Base-by-base conservation (phyloP, 2,797 vertebrate species). In the Craterocephalus amniculus region DNA sequence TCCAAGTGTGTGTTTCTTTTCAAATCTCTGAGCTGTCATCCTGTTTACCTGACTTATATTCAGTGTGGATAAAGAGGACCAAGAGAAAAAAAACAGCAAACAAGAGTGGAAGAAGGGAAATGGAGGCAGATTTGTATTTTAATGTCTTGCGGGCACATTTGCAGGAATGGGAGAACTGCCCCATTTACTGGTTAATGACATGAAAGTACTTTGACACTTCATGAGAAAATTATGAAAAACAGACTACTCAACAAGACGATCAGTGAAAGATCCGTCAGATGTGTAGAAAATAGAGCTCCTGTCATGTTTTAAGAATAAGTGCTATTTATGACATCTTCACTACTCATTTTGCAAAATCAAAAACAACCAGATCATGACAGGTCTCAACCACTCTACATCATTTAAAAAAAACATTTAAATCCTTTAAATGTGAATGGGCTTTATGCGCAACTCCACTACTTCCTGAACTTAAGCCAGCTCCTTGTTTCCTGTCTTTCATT, bases 1-100 rank as follows among this genome's bases (percentile, higher is more conserved):
- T 76, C 14, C 34, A 81, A 70, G 74, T 79, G 87, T 88, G 57
- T 34, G 75, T 88, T 94, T 95, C 92, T 93, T 89, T 94, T 94
- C 75, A 89, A 62, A 78, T 35, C 74, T 58, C 56, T 69, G 49
- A 57, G 67, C 73, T 78, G 80, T 80, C 78, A 54, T 8, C 14
- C 5, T 80, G 73, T 78, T 83, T 76, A 72, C 66, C 27, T 62
- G 32, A 65, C 58, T 36, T 20, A 22, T 56, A 72, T 62, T 71
- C 38, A 16, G 34, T 38, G 61, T 32, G n/a, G 57, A 48, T n/a
- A 22, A 26, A 63, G 26, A 20, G 13, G 35, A 61, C 29, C 24
- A n/a, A n/a, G n/a, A 10, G 13, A 4, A 22, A 1, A 16, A 63
- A 55, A 66, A 64, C 54, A 63, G n/a, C 26, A 61, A 52, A 11